Conservation (phyloP, 2,797 vertebrate species). For the Harpagifer antarcticus region DNA sequence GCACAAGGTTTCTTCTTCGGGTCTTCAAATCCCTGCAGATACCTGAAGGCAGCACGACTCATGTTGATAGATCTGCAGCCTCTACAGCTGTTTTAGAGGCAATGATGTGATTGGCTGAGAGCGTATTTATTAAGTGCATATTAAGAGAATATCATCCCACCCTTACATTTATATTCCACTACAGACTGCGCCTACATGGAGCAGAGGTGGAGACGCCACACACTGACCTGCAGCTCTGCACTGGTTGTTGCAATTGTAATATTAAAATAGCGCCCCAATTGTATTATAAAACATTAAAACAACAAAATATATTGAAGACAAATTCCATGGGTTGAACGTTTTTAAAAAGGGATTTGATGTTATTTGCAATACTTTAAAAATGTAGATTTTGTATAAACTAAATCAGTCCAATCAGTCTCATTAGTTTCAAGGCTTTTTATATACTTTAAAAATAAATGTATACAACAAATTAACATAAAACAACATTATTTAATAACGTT, state of each 20-base stretch:
- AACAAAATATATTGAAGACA: background rate
- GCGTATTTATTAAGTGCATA: background rate
- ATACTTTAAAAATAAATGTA: conserved; percentile 1
- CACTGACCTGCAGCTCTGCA: background rate
- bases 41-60: background rate
- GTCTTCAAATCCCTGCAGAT: background rate
- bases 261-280: background rate
- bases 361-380: conserved; percentile 3
- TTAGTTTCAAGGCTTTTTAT: background rate
- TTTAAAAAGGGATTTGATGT: background rate
- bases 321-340: background rate
- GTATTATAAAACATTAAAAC: background rate
- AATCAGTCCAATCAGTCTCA: conserved; percentile 2
- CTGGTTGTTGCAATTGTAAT: background rate
- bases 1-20: background rate
- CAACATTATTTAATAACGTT: background rate
- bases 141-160: background rate
- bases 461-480: background rate
- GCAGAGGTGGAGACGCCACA: background rate
- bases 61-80: background rate
- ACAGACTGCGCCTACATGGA: background rate
- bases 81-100: background rate
- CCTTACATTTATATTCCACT: background rate
- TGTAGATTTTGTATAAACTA: conserved; percentile 4
- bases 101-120: conserved; percentile 14